Evolutionary conservation across 2,113 vertebrate species (phyloP).

Genomic region (Calonectris borealis): DNA sequence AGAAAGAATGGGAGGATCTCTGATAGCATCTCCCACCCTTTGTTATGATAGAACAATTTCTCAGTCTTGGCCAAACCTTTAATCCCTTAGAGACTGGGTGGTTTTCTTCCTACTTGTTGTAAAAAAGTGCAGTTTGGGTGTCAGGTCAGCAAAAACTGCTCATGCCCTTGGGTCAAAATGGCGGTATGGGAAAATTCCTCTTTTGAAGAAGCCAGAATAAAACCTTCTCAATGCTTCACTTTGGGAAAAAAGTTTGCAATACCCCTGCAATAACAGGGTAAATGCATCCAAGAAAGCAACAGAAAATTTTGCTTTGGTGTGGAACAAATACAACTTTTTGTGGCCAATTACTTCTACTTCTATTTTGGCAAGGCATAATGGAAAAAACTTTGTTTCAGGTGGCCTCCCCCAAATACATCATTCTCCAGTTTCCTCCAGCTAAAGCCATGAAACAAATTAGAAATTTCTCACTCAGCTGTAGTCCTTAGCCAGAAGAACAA

Average conservation of each 20-base stretch:
- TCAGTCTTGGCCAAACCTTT: neutral
- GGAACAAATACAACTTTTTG: neutral
- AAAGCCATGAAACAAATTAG: neutral
- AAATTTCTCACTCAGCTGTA: neutral
- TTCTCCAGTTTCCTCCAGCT: neutral
- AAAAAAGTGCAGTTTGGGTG: neutral
- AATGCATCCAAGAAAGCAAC: neutral
- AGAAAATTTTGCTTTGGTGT: neutral
- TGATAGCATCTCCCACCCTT: neutral
- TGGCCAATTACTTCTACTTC: neutral
- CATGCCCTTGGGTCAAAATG: neutral
- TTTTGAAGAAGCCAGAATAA: neutral
- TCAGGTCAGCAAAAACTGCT: neutral
- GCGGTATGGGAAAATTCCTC: neutral
- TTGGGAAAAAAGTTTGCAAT: neutral
- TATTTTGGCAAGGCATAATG: neutral
- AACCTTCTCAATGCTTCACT: neutral
- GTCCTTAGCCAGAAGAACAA: conserved; percentile 41
- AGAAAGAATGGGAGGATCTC: neutral
- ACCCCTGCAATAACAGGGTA: neutral
- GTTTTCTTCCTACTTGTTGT: neutral
- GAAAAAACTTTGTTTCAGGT: neutral
- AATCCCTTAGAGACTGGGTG: neutral
- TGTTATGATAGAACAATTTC: neutral
- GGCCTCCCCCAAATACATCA: neutral